Conservation (phyloP, 2,797 vertebrate species). For the Sardinella longiceps region DNA sequence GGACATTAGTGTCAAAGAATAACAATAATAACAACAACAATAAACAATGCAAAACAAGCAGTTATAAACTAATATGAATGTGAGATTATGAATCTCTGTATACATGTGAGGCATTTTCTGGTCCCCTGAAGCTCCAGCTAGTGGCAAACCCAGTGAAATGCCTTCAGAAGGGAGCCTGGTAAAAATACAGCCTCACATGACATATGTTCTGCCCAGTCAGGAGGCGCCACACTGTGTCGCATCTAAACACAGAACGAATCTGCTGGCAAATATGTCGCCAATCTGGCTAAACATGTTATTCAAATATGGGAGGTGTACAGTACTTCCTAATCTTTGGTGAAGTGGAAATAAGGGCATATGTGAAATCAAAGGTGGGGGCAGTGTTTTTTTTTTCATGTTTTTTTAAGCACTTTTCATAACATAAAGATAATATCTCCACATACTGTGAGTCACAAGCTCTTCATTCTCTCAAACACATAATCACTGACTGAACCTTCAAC, state of each 20-base stretch:
- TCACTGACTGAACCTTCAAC: no score
- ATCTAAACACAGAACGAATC: not conserved
- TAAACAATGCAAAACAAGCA: not conserved
- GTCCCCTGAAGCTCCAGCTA: not conserved
- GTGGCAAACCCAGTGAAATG: not conserved
- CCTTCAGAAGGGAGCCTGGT: not conserved
- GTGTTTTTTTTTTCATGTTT: conserved; percentile 5
- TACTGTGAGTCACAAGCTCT: no score
- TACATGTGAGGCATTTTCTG: not conserved
- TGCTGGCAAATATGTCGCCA: not conserved
- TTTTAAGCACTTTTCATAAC: no score
- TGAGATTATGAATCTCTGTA: no score
- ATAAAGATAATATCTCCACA: no score
- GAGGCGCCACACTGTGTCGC: not conserved
- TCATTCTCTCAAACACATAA: no score
- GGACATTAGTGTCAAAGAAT: not conserved
- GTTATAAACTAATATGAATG: not conserved
- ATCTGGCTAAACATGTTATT: not conserved
- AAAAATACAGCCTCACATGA: conserved; percentile 7
- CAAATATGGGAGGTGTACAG: not conserved
- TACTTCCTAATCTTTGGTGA: not conserved
- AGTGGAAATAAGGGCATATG: not conserved
- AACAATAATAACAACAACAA: not conserved
- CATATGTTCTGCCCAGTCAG: not conserved
- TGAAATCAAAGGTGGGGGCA: no score